Conservation (phyloP, 2,113 vertebrate species). For the Vidua chalybeata region DNA sequence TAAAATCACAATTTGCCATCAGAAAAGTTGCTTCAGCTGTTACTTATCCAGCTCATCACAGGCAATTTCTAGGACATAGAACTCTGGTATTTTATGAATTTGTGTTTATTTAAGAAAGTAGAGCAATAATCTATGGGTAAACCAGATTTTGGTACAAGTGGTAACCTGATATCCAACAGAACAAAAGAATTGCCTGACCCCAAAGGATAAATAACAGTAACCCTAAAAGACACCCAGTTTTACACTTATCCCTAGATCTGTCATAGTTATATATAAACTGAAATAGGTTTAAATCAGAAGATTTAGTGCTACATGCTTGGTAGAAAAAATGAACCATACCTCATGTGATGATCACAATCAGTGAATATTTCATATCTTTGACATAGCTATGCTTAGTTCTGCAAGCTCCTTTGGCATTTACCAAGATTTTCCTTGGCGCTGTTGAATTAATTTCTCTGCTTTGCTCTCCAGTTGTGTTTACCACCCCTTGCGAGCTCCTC, state of each 20-base stretch:
- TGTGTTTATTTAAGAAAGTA: not conserved
- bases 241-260: not conserved
- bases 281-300: not conserved
- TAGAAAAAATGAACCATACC: not conserved
- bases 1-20: not conserved
- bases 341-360: not conserved
- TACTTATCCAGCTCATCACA: not conserved
- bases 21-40: not conserved
- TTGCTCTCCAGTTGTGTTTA: not conserved
- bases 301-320: not conserved
- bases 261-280: not conserved
- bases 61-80: not conserved
- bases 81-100: not conserved
- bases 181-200: not conserved
- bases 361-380: not conserved
- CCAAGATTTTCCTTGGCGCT: not conserved
- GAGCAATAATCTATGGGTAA: not conserved
- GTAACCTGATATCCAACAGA: not conserved
- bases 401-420: not conserved
- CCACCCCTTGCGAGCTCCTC: not conserved
- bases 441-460: not conserved
- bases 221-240: not conserved
- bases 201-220: not conserved
- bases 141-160: not conserved
- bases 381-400: not conserved